Evolutionary conservation across 2,797 vertebrate species (phyloP).

Genomic region (Lutjanus argentimaculatus): DNA sequence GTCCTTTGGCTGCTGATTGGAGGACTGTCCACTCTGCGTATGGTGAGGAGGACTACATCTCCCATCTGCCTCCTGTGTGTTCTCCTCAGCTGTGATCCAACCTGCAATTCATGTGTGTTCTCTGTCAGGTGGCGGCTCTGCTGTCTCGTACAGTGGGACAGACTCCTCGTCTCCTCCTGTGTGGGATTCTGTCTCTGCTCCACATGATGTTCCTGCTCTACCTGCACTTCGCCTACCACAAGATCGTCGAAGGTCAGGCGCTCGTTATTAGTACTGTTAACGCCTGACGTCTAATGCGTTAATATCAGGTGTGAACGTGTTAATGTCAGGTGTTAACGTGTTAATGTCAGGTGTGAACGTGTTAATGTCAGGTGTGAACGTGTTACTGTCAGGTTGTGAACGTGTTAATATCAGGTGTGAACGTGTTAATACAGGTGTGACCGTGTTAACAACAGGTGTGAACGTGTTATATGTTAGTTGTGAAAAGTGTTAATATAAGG

Average conservation of each 20-base stretch:
- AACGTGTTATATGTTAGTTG: too few relatives aligned
- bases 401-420: too few relatives aligned
- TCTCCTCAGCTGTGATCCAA: not conserved
- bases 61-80: conserved; percentile 12
- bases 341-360: too few relatives aligned
- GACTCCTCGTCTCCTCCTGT: conserved; percentile 96
- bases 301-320: too few relatives aligned
- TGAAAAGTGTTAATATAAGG: too few relatives aligned
- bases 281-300: too few relatives aligned
- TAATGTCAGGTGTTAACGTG: too few relatives aligned
- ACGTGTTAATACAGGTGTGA: too few relatives aligned
- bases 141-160: conserved; percentile 95
- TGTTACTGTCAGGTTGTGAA: too few relatives aligned
- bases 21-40: conserved; percentile 95
- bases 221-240: conserved; percentile 98
- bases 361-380: too few relatives aligned
- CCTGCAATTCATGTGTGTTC: not conserved
- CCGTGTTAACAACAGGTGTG: too few relatives aligned
- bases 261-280: too few relatives aligned
- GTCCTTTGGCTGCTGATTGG: conserved; percentile 94
- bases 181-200: conserved; percentile 90
- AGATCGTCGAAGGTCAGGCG: conserved; percentile 97
- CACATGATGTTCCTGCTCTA: conserved; percentile 99
- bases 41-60: conserved; percentile 86
- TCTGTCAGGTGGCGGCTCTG: conserved; percentile 90